Conservation (phyloP, 2,888 invertebrate genomes). For the Idaea straminata region DNA sequence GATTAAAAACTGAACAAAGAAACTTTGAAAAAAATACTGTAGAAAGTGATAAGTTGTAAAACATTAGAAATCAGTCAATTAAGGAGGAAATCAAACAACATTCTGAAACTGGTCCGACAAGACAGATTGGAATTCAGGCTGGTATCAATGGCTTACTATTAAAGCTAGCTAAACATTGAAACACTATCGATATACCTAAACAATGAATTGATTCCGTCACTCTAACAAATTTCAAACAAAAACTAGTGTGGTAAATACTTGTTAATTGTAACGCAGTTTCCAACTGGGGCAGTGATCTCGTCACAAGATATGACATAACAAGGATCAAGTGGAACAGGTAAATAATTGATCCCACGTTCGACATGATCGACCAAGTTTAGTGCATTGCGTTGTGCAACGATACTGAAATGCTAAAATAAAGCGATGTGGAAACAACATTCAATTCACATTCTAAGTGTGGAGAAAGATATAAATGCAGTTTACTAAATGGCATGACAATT, state of each 20-base stretch:
- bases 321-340: conserved; percentile 47
- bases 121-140: conserved; percentile 49
- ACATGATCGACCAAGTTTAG: conserved; percentile 53
- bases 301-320: conserved; percentile 51
- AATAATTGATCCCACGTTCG: conserved; percentile 75
- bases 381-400: conserved; percentile 30
- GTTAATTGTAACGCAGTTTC: conserved; percentile 48
- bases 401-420: not conserved
- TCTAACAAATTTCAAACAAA: conserved; percentile 26
- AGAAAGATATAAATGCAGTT: conserved; percentile 13
- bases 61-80: conserved; percentile 2
- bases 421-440: conserved; percentile 1
- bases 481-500: not conserved
- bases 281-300: conserved; percentile 51
- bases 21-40: too few relatives aligned
- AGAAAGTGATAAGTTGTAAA: conserved; percentile 4
- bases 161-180: conserved; percentile 32
- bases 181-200: conserved; percentile 34
- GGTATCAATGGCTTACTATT: conserved; percentile 43
- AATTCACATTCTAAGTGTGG: not conserved
- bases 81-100: conserved; percentile 33
- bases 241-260: conserved; percentile 42
- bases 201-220: conserved; percentile 32
- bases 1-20: not conserved
- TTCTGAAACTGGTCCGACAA: conserved; percentile 52